A percentile compares a stretch with the other conserved stretches of the same genome.
Evolutionary conservation across 1,140 invertebrate genomes (phyloP).

Genomic region (Drosophila lacertosa): DNA sequence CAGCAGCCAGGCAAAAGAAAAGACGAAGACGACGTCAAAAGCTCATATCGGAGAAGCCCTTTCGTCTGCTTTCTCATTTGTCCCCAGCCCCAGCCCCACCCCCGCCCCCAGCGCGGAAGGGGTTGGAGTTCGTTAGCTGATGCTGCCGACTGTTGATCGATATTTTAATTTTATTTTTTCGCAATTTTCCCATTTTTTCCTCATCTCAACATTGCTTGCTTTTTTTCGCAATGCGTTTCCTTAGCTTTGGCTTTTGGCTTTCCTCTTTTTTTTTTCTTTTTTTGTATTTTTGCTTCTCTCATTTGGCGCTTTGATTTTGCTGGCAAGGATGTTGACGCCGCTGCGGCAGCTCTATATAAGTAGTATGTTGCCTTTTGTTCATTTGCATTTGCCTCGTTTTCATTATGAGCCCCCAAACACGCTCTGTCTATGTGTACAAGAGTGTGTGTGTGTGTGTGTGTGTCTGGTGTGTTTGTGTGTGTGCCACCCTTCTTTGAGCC

Average conservation of each 20-base stretch:
- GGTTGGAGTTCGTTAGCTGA: slow-evolving; percentile 75
- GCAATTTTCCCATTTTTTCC: slow-evolving; percentile 47
- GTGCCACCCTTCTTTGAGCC: slow-evolving; percentile 11
- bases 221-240: slow-evolving; percentile 56
- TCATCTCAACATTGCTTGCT: not conserved
- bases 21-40: slow-evolving; percentile 23
- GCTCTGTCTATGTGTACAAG: slow-evolving; percentile 14
- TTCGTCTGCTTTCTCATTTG: slow-evolving; percentile 59
- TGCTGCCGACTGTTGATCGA: slow-evolving; percentile 70
- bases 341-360: slow-evolving; percentile 35
- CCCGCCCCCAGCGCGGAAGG: slow-evolving; percentile 38
- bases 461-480: not conserved
- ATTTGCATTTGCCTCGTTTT: slow-evolving; percentile 77
- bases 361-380: slow-evolving; percentile 67
- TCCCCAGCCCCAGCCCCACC: slow-evolving; percentile 1
- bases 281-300: slow-evolving; percentile 27
- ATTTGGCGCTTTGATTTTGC: slow-evolving; percentile 76
- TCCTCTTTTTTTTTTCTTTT: too few species aligned
- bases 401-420: slow-evolving; percentile 57
- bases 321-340: slow-evolving; percentile 62
- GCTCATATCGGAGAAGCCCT: slow-evolving; percentile 56
- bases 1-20: slow-evolving; percentile 17
- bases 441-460: slow-evolving; percentile 1
- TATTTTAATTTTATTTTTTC: slow-evolving; percentile 79
- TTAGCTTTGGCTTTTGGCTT: slow-evolving; percentile 60